Evolutionary conservation across 1,140 invertebrate species (phyloP), one percentile per base, ranked within the genome.

Genomic region (Schlechtendalia chinensis): DNA sequence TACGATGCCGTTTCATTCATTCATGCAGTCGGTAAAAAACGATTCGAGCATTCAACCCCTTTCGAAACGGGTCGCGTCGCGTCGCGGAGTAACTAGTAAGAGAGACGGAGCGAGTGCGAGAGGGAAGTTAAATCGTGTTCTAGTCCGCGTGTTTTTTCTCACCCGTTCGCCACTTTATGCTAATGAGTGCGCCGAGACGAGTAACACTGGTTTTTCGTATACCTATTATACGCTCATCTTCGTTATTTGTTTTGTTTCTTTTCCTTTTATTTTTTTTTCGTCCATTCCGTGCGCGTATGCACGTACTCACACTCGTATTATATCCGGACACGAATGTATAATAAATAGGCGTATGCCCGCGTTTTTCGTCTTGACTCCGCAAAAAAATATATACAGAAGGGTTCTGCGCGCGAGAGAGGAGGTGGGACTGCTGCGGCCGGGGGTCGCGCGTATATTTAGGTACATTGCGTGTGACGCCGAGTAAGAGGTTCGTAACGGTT

Each of bases 331-430:
- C 17, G 22, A 69, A 69, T 72, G 8, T 39, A 24, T 72, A 47
- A 24, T 47, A 75, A 24, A 22, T 45, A 10, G 39, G 39, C 10
- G 10, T 53, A 72, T 29, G 39, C 22, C 0, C 47, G 58, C 3
- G 27, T 59, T 58, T 75, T 75, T 79, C 63, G 50, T 79, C 63
- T 79, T 79, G 75, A 79, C 75, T 79, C 45, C 22, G 45, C 58
- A 16, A 63, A 75, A 77, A 24, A 39, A 8, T 39, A 8, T 39
- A 39, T 39, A 39, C 32, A 75, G 12, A 39, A 45, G 74, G 74
- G 74, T 77, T 14, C 29, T 39, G 22, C 11, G 11, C 27, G 27
- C 27, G 32, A 39, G 32, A 39, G 32, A 8, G 32, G 32, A 39
- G 32, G 32, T 39, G 32, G n/a, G n/a, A n/a, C n/a, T n/a, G n/a